phyloP scores from a whole-genome alignment of 1,140 invertebrate species.

The Drosophila punjabiensis region DNA sequence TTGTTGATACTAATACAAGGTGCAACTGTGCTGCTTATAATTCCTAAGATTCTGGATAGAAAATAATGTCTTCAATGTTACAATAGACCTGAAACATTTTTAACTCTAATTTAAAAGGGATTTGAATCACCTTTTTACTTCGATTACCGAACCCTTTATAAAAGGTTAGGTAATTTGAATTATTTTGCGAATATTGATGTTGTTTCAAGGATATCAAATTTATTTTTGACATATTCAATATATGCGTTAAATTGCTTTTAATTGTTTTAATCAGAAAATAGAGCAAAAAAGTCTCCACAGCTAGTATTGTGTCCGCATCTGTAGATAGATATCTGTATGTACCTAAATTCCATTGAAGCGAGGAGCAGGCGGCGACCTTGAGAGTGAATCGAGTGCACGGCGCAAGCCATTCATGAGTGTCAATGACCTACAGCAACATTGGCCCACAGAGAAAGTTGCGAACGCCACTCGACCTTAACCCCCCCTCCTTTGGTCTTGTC shows the following conservation, averaged over 20 bases:
- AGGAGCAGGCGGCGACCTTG: constrained; percentile 44
- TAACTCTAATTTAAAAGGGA: no score
- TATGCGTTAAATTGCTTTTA: background rate
- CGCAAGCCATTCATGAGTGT: constrained; percentile 39
- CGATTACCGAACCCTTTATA: no score
- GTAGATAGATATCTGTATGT: constrained; percentile 8
- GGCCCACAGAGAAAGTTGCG: constrained; percentile 38
- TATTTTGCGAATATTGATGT: no score
- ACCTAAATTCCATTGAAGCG: constrained; percentile 38
- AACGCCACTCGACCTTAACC: constrained; percentile 16
- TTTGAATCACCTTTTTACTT: no score
- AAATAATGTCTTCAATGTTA: no score
- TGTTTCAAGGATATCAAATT: background rate
- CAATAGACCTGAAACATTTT: no score
- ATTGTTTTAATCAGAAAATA: background rate
- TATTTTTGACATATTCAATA: background rate
- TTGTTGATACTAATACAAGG: background rate
- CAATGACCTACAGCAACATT: constrained; percentile 52
- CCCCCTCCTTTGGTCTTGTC: constrained; percentile 4
- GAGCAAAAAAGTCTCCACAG: background rate
- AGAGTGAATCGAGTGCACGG: constrained; percentile 42
- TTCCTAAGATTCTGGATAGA: no score
- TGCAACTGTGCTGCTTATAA: no score
- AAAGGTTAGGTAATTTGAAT: no score
- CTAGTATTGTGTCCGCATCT: constrained; percentile 3